phyloP scores from a whole-genome alignment of 2,888 invertebrate species.

The Drosophila atripex region DNA sequence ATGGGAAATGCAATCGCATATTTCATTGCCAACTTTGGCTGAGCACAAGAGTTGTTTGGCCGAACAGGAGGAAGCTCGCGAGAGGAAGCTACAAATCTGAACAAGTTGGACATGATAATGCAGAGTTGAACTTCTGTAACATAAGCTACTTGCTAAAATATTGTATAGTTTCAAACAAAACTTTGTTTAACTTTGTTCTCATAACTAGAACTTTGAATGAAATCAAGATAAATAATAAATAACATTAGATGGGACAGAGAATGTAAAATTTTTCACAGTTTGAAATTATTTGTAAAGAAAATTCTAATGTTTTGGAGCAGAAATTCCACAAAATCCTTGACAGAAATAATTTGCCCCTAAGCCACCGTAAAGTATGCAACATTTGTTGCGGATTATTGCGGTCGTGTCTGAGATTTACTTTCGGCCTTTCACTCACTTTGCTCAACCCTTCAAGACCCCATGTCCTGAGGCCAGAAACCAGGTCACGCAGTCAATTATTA shows the following conservation, averaged over 20 bases:
- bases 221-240: slow-evolving; percentile 2
- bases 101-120: slow-evolving; percentile 2
- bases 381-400: slow-evolving; percentile 40
- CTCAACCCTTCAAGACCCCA: slow-evolving; percentile 21
- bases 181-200: neutral
- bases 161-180: slow-evolving; percentile 1
- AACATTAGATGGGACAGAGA: neutral
- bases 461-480: slow-evolving; percentile 4
- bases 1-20: slow-evolving; percentile 48
- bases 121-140: slow-evolving; percentile 4
- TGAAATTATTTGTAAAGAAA: neutral
- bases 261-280: too few relatives aligned
- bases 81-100: slow-evolving; percentile 16
- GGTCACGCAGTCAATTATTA: slow-evolving; percentile 67
- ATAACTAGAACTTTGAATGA: neutral
- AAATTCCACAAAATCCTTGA: neutral
- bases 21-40: slow-evolving; percentile 56
- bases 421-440: slow-evolving; percentile 12
- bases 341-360: slow-evolving; percentile 10
- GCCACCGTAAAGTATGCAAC: slow-evolving; percentile 33
- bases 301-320: neutral
- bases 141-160: slow-evolving; percentile 1
- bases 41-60: slow-evolving; percentile 15
- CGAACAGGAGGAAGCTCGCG: neutral
- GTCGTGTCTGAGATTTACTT: slow-evolving; percentile 43